Percentiles rank a stretch among this genome's conserved stretches.
phyloP scores from a whole-genome alignment of 2,797 vertebrate species.

The Fundulus diaphanus region DNA sequence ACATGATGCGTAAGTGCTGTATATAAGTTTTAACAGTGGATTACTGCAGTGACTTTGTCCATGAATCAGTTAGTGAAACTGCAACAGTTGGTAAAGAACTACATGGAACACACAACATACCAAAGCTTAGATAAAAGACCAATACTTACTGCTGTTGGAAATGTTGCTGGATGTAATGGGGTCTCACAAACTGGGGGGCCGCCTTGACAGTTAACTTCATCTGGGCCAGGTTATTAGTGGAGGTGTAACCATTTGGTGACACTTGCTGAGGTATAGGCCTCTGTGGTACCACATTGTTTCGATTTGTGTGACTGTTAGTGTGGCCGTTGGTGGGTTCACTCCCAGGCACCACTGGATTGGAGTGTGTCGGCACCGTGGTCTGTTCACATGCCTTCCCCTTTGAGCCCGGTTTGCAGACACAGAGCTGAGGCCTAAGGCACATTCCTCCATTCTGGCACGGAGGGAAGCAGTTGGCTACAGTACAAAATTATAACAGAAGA shows the following conservation, averaged over 20 bases:
- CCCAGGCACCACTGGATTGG: constrained; percentile 74
- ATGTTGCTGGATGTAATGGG: constrained; percentile 88
- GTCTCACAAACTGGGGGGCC: constrained; percentile 80
- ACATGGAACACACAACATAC: neutral
- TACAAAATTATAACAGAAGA: constrained; percentile 50
- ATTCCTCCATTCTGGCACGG: constrained; percentile 96
- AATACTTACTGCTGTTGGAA: constrained; percentile 91
- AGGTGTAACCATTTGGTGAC: constrained; percentile 68
- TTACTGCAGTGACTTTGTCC: neutral
- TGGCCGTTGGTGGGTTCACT: constrained; percentile 67
- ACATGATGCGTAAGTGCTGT: too few relatives aligned
- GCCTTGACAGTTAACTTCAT: constrained; percentile 93
- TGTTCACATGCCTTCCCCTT: constrained; percentile 91
- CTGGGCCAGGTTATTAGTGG: constrained; percentile 83
- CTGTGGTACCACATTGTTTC: constrained; percentile 78
- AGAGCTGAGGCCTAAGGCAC: constrained; percentile 95
- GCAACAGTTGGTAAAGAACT: neutral
- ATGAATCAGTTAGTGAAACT: neutral
- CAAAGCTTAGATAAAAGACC: neutral
- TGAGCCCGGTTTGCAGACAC: constrained; percentile 94
- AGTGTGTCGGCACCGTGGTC: constrained; percentile 66
- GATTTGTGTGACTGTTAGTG: constrained; percentile 65
- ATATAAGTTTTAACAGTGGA: neutral
- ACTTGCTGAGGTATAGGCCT: constrained; percentile 89
- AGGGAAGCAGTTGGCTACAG: constrained; percentile 92